phyloP scores from a whole-genome alignment of 2,113 vertebrate genomes.

The Paradoxurus hermaphroditus region DNA sequence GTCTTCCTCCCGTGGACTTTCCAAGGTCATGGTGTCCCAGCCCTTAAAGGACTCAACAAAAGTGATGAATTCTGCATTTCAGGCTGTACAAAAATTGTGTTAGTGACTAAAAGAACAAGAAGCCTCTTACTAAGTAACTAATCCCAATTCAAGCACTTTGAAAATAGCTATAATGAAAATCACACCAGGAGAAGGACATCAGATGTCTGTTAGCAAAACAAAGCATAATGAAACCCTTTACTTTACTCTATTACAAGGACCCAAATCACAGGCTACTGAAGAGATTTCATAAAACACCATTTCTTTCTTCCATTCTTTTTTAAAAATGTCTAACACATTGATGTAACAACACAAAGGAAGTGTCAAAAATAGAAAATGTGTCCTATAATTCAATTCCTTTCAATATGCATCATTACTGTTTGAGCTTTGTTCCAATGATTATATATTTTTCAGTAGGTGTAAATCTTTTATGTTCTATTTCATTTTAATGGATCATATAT shows the following conservation, averaged over 20 bases:
- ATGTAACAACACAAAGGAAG: constrained; percentile 66
- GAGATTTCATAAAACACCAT: constrained; percentile 27
- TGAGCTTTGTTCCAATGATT: constrained; percentile 46
- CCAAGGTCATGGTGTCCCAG: constrained; percentile 45
- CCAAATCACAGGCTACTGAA: constrained; percentile 55
- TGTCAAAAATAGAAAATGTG: constrained; percentile 69
- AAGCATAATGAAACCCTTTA: constrained; percentile 64
- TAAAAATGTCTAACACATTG: constrained; percentile 37
- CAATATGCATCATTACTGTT: constrained; percentile 50
- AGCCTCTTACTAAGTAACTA: constrained; percentile 50
- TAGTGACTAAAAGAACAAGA: constrained; percentile 51
- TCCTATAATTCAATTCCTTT: constrained; percentile 53
- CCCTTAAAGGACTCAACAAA: background rate
- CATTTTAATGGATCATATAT: constrained; percentile 47
- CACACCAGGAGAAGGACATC: constrained; percentile 69
- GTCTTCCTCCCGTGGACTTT: background rate
- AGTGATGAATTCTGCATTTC: constrained; percentile 10
- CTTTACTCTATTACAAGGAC: constrained; percentile 45
- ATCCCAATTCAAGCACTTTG: constrained; percentile 59
- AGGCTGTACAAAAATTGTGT: constrained; percentile 6
- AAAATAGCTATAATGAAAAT: constrained; percentile 71
- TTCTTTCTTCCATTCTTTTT: constrained; percentile 41
- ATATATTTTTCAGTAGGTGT: constrained; percentile 67
- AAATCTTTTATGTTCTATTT: constrained; percentile 58
- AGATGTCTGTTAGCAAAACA: constrained; percentile 66